Base-by-base conservation (phyloP, 2,797 vertebrate genomes). In the Sebastolobus alascanus region DNA sequence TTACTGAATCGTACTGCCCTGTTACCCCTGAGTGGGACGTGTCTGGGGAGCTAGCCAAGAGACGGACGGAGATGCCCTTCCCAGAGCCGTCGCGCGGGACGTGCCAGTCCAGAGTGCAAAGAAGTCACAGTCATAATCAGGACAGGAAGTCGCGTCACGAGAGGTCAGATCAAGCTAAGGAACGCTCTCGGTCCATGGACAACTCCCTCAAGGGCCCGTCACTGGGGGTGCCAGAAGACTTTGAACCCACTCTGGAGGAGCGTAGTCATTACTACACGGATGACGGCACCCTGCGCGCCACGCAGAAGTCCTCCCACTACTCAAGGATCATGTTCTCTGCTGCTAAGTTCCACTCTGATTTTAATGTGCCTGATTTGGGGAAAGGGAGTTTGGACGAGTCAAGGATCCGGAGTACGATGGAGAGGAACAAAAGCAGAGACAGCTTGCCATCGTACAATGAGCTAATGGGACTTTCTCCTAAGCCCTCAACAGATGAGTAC, bases 101-200 rank as follows among this genome's bases (percentile, higher is more conserved):
- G 11, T 98, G 98, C 82, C 97, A 99, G 91, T 99, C 98, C 52
- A 97, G 97, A 91, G 99, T 99, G 78, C 99, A 99, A 92, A 97
- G 99, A 86, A 99, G 99, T 94, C 99, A 99, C 95, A 99, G 98
- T 96, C 99, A 99, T 96, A 99, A 98, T 82, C 98, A 99, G 93
- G 99, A 99, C 92, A 97, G 99, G 90, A 97, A 99, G 90, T 99
- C 99, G 0, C 97, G 98, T 77, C 98, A 98, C 9, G 98, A 99
- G 92, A 94, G 98, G 76, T 96, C 97, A 50, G 97, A 95, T 95
- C 99, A 99, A 91, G 97, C 99, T 87, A 99, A 99, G 95, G 99
- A 99, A 89, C 95, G 99, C 68, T 99, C 99, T 80, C 96, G 99
- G 75, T 99, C 99, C 5, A 99, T 99, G 99, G 99, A 99, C 93